Evolutionary conservation across 1,140 invertebrate genomes (phyloP).

Genomic region (Brachionus rotundiformis): DNA sequence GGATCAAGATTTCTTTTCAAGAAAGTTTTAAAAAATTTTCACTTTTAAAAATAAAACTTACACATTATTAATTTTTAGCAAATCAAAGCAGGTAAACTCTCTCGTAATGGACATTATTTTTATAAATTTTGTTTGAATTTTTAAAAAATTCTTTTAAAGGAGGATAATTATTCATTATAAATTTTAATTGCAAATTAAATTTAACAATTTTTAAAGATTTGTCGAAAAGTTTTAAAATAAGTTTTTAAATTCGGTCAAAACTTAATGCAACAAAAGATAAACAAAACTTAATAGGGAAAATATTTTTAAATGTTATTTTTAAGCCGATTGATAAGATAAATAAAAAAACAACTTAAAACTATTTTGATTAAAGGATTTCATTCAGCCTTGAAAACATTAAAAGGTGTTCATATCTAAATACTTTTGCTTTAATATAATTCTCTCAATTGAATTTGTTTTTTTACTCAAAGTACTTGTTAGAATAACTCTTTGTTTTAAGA

Average conservation of each 20-base stretch:
- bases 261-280: no score
- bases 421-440: background rate
- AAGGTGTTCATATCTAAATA: background rate
- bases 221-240: no score
- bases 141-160: background rate
- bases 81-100: slow-evolving; percentile 67
- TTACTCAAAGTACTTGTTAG: background rate
- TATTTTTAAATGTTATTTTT: background rate
- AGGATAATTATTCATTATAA: no score
- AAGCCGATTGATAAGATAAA: background rate
- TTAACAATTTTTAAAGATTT: background rate
- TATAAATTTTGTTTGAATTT: background rate
- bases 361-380: slow-evolving; percentile 9
- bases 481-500: background rate
- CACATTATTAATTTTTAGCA: slow-evolving; percentile 94
- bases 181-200: background rate
- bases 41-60: no score
- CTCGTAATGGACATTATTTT: slow-evolving; percentile 45
- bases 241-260: no score
- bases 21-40: slow-evolving; percentile 60
- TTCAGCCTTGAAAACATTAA: slow-evolving; percentile 22
- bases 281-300: no score
- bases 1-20: slow-evolving; percentile 84
- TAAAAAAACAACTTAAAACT: background rate
- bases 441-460: background rate